Percentiles rank a stretch among this genome's conserved stretches.
These are phyloP conservation scores for Heliconius erato DNA, from an alignment of 2,888 invertebrate species.

Conservation along the genomic window DNA sequence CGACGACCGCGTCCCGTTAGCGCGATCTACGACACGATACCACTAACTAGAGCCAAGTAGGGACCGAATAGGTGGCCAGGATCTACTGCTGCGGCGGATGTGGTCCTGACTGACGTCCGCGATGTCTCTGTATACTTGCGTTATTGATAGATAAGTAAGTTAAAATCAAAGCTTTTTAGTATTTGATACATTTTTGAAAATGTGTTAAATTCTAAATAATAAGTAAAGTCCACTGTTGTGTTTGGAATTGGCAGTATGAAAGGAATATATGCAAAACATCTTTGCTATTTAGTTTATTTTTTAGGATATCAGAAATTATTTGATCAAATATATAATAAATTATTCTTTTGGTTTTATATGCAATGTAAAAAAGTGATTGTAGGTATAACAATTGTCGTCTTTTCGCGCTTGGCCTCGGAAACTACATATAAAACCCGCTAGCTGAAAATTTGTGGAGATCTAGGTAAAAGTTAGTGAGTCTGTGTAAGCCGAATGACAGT, in stretches of 20 bases:
- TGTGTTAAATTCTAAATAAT: neutral
- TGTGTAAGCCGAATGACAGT: constrained; percentile 32
- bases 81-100: constrained; percentile 13
- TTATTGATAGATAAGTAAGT: neutral
- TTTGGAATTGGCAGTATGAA: neutral
- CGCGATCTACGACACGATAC: constrained; percentile 59
- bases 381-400: no score
- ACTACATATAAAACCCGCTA: neutral
- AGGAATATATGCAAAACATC: neutral
- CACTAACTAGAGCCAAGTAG: constrained; percentile 59
- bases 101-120: neutral
- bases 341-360: neutral
- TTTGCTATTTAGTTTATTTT: no score
- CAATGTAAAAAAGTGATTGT: neutral
- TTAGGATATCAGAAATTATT: no score
- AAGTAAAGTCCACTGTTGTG: neutral
- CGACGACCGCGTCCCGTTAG: constrained; percentile 50
- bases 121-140: constrained; percentile 2
- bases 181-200: neutral
- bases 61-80: constrained; percentile 46
- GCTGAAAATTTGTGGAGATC: constrained; percentile 12
- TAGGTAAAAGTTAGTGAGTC: constrained; percentile 12
- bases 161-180: neutral
- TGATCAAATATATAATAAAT: no score
- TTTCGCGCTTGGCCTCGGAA: neutral